Percentiles rank a stretch among this genome's conserved stretches.
These are phyloP conservation scores for Lottia scabra DNA, from an alignment of 2,888 invertebrate genomes.

Conservation along the genomic window DNA sequence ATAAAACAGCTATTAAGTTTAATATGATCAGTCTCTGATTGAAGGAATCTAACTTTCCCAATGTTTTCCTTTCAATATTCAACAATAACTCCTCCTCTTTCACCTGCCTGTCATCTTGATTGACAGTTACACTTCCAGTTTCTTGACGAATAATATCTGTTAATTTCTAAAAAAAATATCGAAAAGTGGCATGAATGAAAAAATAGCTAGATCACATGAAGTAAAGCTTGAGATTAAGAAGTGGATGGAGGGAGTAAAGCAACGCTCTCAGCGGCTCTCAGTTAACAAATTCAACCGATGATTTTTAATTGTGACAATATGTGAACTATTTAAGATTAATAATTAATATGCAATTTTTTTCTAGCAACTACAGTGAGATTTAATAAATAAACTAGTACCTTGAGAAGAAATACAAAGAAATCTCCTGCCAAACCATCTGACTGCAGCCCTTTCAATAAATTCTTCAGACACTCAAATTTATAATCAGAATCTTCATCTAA, in stretches of 20 bases:
- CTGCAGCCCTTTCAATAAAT: slow-evolving; percentile 44
- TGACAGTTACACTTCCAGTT: slow-evolving; percentile 9
- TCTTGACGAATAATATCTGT: slow-evolving; percentile 40
- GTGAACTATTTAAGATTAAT: too few relatives aligned
- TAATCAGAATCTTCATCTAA: slow-evolving; percentile 6
- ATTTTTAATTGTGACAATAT: too few relatives aligned
- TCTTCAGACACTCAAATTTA: slow-evolving; percentile 33
- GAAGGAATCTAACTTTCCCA: slow-evolving; percentile 12
- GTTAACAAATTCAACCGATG: too few relatives aligned
- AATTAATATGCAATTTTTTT: too few relatives aligned
- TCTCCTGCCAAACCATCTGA: slow-evolving; percentile 48
- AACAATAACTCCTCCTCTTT: slow-evolving; percentile 26
- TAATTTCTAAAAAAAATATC: slow-evolving; percentile 37
- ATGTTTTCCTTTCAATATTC: slow-evolving; percentile 30
- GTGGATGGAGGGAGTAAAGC: too few relatives aligned
- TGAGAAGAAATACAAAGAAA: slow-evolving; percentile 52
- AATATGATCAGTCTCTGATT: slow-evolving; percentile 39
- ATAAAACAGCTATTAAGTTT: slow-evolving; percentile 53
- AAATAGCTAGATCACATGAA: too few relatives aligned
- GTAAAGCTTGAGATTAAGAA: too few relatives aligned
- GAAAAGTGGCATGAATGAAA: too few relatives aligned
- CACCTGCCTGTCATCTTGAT: neutral
- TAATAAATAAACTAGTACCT: slow-evolving; percentile 32
- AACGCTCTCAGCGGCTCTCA: too few relatives aligned
- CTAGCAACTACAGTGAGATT: too few relatives aligned